Evolutionary conservation across 1,140 invertebrate genomes (phyloP), one percentile per base, ranked within the genome.

Genomic region (Drosophila cardini): DNA sequence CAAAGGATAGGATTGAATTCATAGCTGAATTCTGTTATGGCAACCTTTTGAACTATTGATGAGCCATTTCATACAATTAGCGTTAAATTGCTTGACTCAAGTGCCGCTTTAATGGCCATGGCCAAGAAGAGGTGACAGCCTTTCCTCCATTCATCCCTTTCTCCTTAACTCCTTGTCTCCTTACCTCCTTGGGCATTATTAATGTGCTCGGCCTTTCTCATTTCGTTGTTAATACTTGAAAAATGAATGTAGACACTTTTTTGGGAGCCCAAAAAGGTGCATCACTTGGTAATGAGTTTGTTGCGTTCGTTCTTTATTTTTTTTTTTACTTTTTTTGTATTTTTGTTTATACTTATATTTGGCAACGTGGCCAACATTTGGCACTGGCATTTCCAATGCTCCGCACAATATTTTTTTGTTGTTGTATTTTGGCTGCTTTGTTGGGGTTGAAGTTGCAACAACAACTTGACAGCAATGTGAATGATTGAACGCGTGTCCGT

Each of bases 401-500:
- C 43, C 38, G 72, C 83, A 83, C 76, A 76, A 26, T 26, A 26
- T 26, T 26, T 87, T 72, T 70, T 72, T 50, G n/a, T n/a, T n/a
- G n/a, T n/a, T n/a, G n/a, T n/a, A n/a, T n/a, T n/a, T n/a, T n/a
- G n/a, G n/a, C n/a, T n/a, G 64, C 53, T 55, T 4, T 26, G 64
- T 46, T 55, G 46, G 64, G 71, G 67, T 74, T 65, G 72, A 69
- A 52, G 74, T 58, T 58, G 72, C 82, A 73, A 64, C 76, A 74
- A 83, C 76, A 74, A 83, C 83, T 83, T 86, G 82, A 86, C 82
- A 87, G 82, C 83, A 64, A 74, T 71, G 72, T 75, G 75, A 84
- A 89, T 89, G 84, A 89, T 89, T 89, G 84, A 89, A 89, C 84
- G 84, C 80, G 77, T 89, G 84, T 89, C 84, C 84, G 76, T 89